These are phyloP conservation scores for Leptodactylus fallax DNA, from an alignment of 2,797 vertebrate genomes.

Conservation along the genomic window DNA sequence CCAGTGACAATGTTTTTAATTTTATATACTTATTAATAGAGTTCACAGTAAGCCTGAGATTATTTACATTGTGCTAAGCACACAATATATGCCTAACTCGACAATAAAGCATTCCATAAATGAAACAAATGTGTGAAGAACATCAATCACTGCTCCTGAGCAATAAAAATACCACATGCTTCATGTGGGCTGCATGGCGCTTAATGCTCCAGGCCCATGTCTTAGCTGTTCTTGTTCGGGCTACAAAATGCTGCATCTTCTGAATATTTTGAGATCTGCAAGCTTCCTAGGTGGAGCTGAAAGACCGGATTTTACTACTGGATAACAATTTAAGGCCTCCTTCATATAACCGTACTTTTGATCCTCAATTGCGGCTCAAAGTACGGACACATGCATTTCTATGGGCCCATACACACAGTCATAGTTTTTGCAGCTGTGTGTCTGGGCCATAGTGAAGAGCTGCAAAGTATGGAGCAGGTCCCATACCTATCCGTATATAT, in stretches of 20 bases:
- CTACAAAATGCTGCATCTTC: neutral
- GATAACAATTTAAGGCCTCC: neutral
- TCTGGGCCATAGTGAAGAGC: no score
- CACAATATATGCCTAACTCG: neutral
- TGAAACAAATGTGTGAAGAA: slow-evolving; percentile 37
- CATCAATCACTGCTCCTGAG: slow-evolving; percentile 61
- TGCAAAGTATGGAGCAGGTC: no score
- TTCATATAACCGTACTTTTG: no score
- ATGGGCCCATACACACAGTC: no score
- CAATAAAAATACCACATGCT: slow-evolving; percentile 24
- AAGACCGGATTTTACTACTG: neutral
- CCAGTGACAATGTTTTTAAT: slow-evolving; percentile 2
- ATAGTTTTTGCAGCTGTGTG: no score
- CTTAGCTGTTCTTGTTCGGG: neutral
- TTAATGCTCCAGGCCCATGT: neutral
- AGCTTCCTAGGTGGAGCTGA: neutral
- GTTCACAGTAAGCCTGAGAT: slow-evolving; percentile 1
- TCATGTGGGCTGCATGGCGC: neutral
- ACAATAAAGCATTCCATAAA: slow-evolving; percentile 26
- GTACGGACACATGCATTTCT: no score
- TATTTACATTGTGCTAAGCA: neutral
- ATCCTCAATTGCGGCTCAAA: no score
- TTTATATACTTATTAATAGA: slow-evolving; percentile 25
- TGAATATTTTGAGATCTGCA: neutral
- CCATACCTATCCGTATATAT: no score